Percentiles rank a stretch among this genome's conserved stretches.
These are phyloP conservation scores for Chaetura pelagica DNA, from an alignment of 2,113 vertebrate species.

Conservation along the genomic window DNA sequence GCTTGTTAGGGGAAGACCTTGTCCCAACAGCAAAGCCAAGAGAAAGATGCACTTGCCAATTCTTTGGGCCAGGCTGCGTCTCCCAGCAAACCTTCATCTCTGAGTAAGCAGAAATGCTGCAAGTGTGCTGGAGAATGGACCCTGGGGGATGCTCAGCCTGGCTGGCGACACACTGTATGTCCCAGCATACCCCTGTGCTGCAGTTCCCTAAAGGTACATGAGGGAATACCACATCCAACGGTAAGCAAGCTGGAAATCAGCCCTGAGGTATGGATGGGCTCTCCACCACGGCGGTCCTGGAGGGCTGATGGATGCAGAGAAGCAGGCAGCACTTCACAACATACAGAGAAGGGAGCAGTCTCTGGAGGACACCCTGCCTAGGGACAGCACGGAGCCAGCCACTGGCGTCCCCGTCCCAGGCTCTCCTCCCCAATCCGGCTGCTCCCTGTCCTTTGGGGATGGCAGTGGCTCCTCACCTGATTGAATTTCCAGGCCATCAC, in stretches of 20 bases:
- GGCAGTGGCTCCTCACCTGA: constrained; percentile 73
- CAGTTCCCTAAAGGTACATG: fast-evolving
- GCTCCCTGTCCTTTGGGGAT: constrained; percentile 60
- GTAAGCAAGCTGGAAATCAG: not conserved
- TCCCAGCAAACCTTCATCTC: not conserved
- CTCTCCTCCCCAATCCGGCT: not conserved
- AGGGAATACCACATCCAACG: not conserved
- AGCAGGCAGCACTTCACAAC: not conserved
- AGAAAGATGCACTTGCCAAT: not conserved
- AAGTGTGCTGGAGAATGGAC: not conserved
- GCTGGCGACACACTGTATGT: not conserved
- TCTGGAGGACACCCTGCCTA: not conserved
- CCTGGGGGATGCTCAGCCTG: not conserved
- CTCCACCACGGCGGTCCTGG: fast-evolving
- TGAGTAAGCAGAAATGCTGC: not conserved
- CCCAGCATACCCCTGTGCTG: fast-evolving
- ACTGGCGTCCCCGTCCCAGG: fast-evolving
- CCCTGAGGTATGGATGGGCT: not conserved
- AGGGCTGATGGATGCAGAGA: not conserved
- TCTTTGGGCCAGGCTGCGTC: not conserved
- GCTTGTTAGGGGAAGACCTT: not conserved
- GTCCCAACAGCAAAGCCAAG: not conserved
- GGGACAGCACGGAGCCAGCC: not conserved
- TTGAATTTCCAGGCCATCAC: constrained; percentile 83
- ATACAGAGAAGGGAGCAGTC: not conserved